These are phyloP conservation scores for Drosophila quadrilineata DNA, from an alignment of 1,140 invertebrate genomes.

Conservation along the genomic window DNA sequence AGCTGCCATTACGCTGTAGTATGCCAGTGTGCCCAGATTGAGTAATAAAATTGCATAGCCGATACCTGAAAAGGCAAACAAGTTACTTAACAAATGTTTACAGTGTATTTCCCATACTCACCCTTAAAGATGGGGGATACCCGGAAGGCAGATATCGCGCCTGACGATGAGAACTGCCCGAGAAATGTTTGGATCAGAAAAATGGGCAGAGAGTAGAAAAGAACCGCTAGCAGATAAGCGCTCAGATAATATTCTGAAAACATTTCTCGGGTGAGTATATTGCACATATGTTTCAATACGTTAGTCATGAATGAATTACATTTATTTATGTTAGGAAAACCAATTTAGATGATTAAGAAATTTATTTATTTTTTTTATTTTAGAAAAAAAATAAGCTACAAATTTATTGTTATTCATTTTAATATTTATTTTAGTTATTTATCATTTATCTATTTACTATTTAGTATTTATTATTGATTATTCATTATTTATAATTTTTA, in stretches of 20 bases:
- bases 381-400: background rate
- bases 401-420: no score
- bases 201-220: conserved; percentile 67
- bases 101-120: conserved; percentile 2
- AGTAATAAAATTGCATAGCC: conserved; percentile 70
- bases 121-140: conserved; percentile 78
- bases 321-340: background rate
- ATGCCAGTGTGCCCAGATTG: conserved; percentile 67
- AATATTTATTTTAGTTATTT: background rate
- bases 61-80: conserved; percentile 48
- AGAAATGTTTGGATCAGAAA: conserved; percentile 79
- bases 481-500: no score
- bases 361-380: background rate
- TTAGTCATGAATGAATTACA: background rate
- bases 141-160: conserved; percentile 75
- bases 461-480: no score
- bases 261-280: no score
- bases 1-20: conserved; percentile 67
- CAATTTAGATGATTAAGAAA: background rate
- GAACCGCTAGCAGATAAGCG: conserved; percentile 61
- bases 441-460: no score
- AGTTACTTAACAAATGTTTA: background rate
- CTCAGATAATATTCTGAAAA: conserved; percentile 58
- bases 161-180: conserved; percentile 74
- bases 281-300: background rate